Base-by-base conservation (phyloP, 2,797 vertebrate species). In the Paguma larvata region DNA sequence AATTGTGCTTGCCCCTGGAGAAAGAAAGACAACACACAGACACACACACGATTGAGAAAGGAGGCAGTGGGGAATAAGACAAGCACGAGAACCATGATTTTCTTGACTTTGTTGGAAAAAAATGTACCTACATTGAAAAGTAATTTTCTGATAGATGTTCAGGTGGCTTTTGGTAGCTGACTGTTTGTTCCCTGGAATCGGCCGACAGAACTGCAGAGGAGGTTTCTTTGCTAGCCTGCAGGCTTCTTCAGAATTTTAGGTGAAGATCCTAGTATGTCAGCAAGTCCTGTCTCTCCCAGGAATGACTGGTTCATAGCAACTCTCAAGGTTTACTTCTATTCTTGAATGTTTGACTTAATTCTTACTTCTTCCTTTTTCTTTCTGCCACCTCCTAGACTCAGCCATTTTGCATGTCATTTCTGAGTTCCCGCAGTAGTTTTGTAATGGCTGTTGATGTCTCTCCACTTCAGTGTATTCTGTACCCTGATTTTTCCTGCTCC, bases 1-100 rank as follows among this genome's bases (percentile, higher is more conserved):
- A 95, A 23, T 91, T 97, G 85, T 96, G 41, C 93, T 97, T 97
- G 77, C 3, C 72, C 65, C 46, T 94, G 68, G 87, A 97, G 92
- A 97, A 97, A 97, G 85, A 91, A 72, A 95, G 56, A 90, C 87
- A 89, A 56, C 89, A 92, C 51, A 65, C 68, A 80, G 5, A 30
- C 67, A 65, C 3, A 13, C 13, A 46, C 44, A 46, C n/a, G 14
- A 94, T n/a, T 91, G 83, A 95, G 56, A 94, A 96, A 46, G 86
- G 62, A 89, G 90, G 46, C 70, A 97, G 56, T 91, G 62, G 44
- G 48, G 65, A 93, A 95, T 98, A 97, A 70, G 63, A 63, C 86
- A 51, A 53, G 77, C 89, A 25, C 96, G 97, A 96, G 56, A 95
- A 79, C 68, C 11, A 1, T 91, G 44, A 65, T 80, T 94, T 95